Conservation (phyloP, 2,888 invertebrate genomes). For the Hoplodrina ambigua region DNA sequence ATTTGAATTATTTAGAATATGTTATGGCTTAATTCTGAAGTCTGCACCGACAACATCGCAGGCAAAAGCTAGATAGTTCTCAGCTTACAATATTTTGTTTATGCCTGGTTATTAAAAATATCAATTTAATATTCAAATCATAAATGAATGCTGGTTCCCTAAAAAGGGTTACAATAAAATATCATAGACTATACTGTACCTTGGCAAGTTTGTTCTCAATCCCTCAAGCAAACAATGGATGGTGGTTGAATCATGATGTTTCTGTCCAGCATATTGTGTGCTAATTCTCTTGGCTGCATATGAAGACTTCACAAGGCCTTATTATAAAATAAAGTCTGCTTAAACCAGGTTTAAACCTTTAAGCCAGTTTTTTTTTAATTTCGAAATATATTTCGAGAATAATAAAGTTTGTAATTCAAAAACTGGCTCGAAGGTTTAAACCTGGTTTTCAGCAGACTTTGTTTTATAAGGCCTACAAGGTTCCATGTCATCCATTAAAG, state of each 20-base stretch:
- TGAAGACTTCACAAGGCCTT: constrained; percentile 2
- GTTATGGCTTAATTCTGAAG: too few relatives aligned
- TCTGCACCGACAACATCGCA: too few relatives aligned
- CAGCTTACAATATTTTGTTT: neutral
- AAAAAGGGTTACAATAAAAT: constrained; percentile 1
- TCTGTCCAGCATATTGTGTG: constrained; percentile 59
- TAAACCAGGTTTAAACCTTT: too few relatives aligned
- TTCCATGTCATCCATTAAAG: constrained; percentile 12
- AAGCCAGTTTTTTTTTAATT: too few relatives aligned
- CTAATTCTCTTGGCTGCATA: constrained; percentile 50
- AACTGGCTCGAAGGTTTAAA: too few relatives aligned
- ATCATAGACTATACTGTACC: neutral
- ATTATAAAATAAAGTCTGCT: too few relatives aligned
- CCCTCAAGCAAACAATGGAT: constrained; percentile 56
- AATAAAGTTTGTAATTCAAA: too few relatives aligned
- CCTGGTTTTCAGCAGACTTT: too few relatives aligned
- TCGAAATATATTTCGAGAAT: too few relatives aligned
- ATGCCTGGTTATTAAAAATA: neutral
- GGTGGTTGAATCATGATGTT: constrained; percentile 45
- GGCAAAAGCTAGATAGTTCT: neutral
- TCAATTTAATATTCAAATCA: neutral
- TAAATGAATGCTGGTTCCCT: neutral
- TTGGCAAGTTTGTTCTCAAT: constrained; percentile 32
- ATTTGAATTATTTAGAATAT: too few relatives aligned
- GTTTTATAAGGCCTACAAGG: neutral